Base-by-base conservation (phyloP, 2,113 vertebrate species). In the Pyxicephalus adspersus region DNA sequence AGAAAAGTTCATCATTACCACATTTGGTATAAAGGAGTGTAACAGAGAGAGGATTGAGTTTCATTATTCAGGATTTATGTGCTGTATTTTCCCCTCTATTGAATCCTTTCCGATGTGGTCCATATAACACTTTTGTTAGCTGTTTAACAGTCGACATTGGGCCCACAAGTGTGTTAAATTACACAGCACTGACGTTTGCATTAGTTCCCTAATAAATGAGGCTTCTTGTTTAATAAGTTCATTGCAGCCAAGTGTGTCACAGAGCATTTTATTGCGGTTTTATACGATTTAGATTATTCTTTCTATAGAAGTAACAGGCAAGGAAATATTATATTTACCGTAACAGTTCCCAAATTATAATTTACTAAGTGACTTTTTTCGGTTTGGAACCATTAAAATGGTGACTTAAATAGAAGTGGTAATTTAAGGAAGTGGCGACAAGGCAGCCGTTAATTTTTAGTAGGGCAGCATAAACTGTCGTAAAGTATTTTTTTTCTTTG, bases 151-250 rank as follows among this genome's bases (percentile, higher is more conserved):
- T 81, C 70, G 52, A 52, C 70, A 81, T 57, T 74, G 58, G 50
- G 60, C 70, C 72, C 79, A 74, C 61, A 73, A 81, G 61, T 81
- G 79, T 81, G 79, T 81, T 81, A 73, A 81, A 81, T 81, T 81
- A 73, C 65, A 65, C n/a, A 3, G 70, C 51, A 64, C 79, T 81
- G 79, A 81, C 51, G 79, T 57, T 74, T 74, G 70, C 79, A 81
- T 81, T 81, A 74, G 79, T 81, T 81, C 74, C 55, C 79, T 81
- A 73, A 81, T 81, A 81, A 81, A 81, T 81, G 79, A 81, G 65
- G 70, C 79, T 74, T 81, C 61, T 77, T 74, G 79, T 74, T 81
- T 81, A 81, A 81, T 81, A 81, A 81, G 79, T 74, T 81, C 79
- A 81, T 73, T 65, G 79, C 79, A 81, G 79, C 58, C 79, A 74